Conservation (phyloP, 2,113 vertebrate genomes). For the Alectura lathami region DNA sequence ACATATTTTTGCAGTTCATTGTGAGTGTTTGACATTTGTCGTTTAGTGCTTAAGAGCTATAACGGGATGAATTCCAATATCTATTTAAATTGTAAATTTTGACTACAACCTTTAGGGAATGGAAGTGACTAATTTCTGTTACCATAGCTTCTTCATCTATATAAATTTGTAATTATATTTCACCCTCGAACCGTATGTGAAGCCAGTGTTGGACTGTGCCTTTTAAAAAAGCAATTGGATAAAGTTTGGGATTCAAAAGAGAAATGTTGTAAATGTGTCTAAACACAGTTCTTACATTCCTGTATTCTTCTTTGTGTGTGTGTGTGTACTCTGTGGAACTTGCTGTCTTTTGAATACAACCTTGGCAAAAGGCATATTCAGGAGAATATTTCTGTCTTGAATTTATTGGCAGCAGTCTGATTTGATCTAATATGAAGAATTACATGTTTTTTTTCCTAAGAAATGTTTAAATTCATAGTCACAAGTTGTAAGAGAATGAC, state of each 20-base stretch:
- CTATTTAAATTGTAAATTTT: neutral
- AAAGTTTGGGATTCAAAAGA: neutral
- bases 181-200: neutral
- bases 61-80: neutral
- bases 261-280: neutral
- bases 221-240: neutral
- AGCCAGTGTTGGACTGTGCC: neutral
- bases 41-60: neutral
- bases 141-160: neutral
- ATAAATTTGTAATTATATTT: neutral
- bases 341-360: neutral
- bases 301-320: neutral
- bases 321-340: neutral
- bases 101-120: neutral
- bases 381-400: neutral
- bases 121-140: neutral
- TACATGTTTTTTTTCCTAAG: neutral
- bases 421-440: neutral
- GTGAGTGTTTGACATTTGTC: neutral
- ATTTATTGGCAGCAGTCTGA: neutral
- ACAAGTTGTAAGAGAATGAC: neutral
- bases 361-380: neutral
- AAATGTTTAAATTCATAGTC: neutral
- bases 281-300: neutral
- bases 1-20: neutral